Base-by-base conservation (phyloP, 2,797 vertebrate genomes). In the Oophaga sylvatica region DNA sequence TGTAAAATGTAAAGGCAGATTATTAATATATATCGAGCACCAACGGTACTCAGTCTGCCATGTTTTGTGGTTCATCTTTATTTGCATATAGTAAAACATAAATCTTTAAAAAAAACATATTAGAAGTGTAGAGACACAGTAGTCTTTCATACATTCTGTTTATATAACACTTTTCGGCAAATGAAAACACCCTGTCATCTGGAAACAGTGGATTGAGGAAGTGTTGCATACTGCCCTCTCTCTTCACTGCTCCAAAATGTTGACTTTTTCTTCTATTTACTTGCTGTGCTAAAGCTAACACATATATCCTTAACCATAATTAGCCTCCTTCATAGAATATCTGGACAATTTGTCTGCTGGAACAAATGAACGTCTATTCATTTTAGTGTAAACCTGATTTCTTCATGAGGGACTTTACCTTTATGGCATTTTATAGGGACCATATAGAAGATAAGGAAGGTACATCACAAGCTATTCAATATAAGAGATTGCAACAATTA, bases 241-340 rank as follows among this genome's bases (percentile, higher is more conserved):
- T 85, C 45, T 77, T 56, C 56, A 16, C 35, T 63, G 56, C 5
- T 48, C 57, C 68, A 81, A 63, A 81, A 81, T 75, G 56, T 81
- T 87, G 35, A 81, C 68, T 53, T 81, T 35, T 65, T 76, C 56
- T 65, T 76, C 56, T 81, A 75, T 87, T 81, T 81, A 81, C 79
- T 81, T 81, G 57, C 53, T 81, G 85, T 29, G 31, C 67, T 87
- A 80, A 71, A 81, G n/a, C 67, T 63, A 81, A 87, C 67, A 31
- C 59, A 29, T 60, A 53, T 67, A 81, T 71, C 57, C 67, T 71
- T 87, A 81, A 86, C 76, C 62, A 71, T 86, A 86, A 73, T 81
- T 73, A 81, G 15, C 48, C 31, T 5, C 78, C 16, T 41, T 80
- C 80, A 60, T 73, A 62, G 77, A 68, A 70, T 60, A 63, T 15